A percentile compares a stretch with the other conserved stretches of the same genome.
phyloP scores from a whole-genome alignment of 2,888 invertebrate genomes.

The Adelognathus sp. region DNA sequence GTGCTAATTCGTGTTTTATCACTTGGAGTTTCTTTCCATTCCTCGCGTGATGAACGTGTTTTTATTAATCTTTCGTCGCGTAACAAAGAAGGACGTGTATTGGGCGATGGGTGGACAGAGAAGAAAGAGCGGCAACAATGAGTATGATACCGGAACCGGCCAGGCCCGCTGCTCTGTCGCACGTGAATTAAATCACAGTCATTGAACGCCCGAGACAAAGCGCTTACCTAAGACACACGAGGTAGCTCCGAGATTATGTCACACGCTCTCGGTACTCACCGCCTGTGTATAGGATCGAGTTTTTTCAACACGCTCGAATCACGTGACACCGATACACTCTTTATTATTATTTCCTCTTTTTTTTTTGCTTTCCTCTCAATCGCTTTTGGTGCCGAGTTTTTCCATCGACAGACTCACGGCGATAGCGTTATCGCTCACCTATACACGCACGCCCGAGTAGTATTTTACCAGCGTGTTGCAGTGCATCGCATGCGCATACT shows the following conservation, averaged over 20 bases:
- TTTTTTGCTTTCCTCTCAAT: not conserved
- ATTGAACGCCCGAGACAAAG: slow-evolving; percentile 38
- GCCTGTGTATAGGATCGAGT: not conserved
- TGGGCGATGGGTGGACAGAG: not conserved
- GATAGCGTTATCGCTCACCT: no score
- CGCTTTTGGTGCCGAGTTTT: no score
- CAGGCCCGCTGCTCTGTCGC: not conserved
- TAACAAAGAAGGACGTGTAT: no score
- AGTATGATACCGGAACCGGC: not conserved
- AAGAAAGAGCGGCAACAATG: not conserved
- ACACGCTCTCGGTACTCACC: slow-evolving; percentile 11
- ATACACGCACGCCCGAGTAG: no score
- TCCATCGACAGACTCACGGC: no score
- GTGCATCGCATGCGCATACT: no score
- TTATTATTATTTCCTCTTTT: not conserved
- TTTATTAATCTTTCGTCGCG: no score
- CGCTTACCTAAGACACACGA: slow-evolving; percentile 22
- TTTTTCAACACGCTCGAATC: slow-evolving; percentile 1
- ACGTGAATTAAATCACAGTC: slow-evolving; percentile 26
- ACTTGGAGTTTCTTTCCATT: no score
- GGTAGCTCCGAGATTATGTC: slow-evolving; percentile 27
- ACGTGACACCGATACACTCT: not conserved
- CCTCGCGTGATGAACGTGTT: no score
- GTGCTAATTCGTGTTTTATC: no score
- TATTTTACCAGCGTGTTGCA: no score